A percentile compares a stretch with the other conserved stretches of the same genome.
Conservation (phyloP, 1,140 invertebrate genomes). For the Solen grandis region DNA sequence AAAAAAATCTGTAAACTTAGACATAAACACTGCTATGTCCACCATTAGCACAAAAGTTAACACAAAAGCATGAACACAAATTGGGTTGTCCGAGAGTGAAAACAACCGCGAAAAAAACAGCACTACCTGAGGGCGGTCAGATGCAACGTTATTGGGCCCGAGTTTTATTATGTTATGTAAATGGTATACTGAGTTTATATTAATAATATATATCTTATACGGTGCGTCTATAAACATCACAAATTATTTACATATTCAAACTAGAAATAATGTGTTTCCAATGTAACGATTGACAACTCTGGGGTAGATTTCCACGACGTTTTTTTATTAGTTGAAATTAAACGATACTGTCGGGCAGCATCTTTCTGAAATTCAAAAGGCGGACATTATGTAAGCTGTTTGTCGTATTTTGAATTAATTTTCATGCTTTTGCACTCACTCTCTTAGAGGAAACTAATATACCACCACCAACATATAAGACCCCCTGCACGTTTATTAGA, state of each 20-base stretch:
- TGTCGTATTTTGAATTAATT: too few relatives aligned
- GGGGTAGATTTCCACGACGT: too few relatives aligned
- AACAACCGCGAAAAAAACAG: conserved; percentile 28
- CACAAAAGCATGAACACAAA: conserved; percentile 13
- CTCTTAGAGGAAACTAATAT: too few relatives aligned
- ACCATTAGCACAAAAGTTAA: conserved; percentile 34
- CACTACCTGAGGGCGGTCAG: conserved; percentile 15
- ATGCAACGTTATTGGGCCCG: conserved; percentile 26
- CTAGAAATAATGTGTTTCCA: conserved; percentile 30
- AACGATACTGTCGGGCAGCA: too few relatives aligned
- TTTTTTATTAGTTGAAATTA: too few relatives aligned
- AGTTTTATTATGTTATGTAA: conserved; percentile 33
- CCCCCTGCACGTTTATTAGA: too few relatives aligned
- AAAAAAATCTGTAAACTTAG: conserved; percentile 28
- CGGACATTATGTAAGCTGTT: too few relatives aligned
- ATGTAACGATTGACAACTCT: too few relatives aligned
- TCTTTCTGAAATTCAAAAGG: too few relatives aligned
- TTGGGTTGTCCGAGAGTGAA: conserved; percentile 24
- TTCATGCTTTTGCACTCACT: too few relatives aligned
- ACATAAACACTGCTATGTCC: conserved; percentile 28
- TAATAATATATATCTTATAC: conserved; percentile 35
- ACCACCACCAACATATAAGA: too few relatives aligned
- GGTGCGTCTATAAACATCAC: conserved; percentile 28
- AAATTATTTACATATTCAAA: conserved; percentile 31
- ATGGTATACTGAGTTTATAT: conserved; percentile 34